Evolutionary conservation across 2,113 vertebrate species (phyloP).

Genomic region (Passer montanus): DNA sequence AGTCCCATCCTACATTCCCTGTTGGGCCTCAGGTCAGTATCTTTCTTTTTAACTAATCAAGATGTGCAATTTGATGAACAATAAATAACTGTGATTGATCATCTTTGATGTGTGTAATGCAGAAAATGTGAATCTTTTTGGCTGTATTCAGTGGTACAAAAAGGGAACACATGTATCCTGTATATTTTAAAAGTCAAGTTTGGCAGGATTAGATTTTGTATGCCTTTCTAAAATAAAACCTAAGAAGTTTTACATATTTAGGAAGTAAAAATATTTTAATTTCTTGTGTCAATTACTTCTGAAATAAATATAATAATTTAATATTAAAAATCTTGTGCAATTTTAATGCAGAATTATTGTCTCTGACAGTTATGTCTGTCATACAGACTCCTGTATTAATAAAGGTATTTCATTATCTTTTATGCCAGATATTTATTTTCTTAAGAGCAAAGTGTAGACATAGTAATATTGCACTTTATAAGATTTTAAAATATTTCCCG

Average conservation of each 20-base stretch:
- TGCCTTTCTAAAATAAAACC: conserved; percentile 25
- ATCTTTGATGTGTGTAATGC: conserved; percentile 25
- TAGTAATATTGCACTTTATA: background rate
- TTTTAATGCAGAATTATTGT: conserved; percentile 72
- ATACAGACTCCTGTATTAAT: conserved; percentile 53
- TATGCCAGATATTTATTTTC: conserved; percentile 55
- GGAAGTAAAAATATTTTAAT: conserved; percentile 58
- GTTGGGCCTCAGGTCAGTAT: conserved; percentile 92
- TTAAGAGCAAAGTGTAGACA: background rate
- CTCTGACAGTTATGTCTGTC: conserved; percentile 66
- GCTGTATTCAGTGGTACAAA: background rate
- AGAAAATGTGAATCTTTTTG: conserved; percentile 8
- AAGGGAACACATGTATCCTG: background rate
- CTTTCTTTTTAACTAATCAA: background rate
- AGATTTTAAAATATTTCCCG: conserved; percentile 21
- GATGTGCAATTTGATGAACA: background rate
- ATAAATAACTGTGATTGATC: conserved; percentile 38
- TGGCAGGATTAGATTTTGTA: background rate
- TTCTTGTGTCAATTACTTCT: conserved; percentile 47
- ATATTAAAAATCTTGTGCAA: conserved; percentile 62
- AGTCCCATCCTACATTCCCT: conserved; percentile 86
- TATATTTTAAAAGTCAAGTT: background rate
- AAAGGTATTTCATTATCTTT: conserved; percentile 67
- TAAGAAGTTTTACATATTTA: conserved; percentile 34
- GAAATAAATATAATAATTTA: conserved; percentile 57